Conservation (phyloP, 2,113 vertebrate genomes). For the Silurus meridionalis region DNA sequence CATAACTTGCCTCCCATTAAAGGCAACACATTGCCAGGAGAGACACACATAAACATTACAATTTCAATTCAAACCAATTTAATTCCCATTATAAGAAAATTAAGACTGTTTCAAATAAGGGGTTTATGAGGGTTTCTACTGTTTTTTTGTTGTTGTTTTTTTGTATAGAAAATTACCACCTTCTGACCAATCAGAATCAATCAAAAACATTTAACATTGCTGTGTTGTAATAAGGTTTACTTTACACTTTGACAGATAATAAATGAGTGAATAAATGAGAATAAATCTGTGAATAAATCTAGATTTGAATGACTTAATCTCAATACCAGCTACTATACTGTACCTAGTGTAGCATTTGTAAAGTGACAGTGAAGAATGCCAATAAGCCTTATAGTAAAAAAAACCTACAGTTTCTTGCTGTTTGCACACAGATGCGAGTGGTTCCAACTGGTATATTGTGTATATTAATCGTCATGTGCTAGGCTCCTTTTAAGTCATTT, state of each 20-base stretch:
- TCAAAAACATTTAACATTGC: background rate
- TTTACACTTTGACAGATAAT: background rate
- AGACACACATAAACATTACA: no score
- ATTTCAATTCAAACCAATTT: no score
- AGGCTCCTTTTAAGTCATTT: background rate
- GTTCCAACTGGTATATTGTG: background rate
- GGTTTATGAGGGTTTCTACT: no score
- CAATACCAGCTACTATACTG: no score
- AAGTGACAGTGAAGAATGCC: background rate
- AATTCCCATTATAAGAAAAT: no score
- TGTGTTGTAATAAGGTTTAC: background rate
- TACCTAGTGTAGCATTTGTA: no score
- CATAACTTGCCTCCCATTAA: no score
- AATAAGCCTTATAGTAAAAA: background rate
- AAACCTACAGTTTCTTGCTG: background rate
- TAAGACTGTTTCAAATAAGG: no score
- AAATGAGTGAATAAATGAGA: background rate
- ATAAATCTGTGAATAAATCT: background rate
- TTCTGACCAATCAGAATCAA: background rate
- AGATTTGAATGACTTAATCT: background rate
- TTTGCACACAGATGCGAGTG: background rate
- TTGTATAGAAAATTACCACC: background rate
- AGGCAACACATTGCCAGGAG: no score
- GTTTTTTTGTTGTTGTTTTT: no score
- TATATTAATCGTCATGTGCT: background rate